These are phyloP conservation scores for human (Homo sapiens) DNA, from an alignment of 2,113 vertebrate genomes.

Conservation along the genomic window GRCh38 chr11:86006501-86007000, in stretches of 20 bases:
- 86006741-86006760: not conserved
- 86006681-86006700: not conserved
- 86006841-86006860: not conserved
- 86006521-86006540: no score
- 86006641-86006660: no score
- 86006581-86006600: no score
- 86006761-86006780: constrained; percentile 3
- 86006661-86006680: not conserved
- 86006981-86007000: not conserved
- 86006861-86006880: not conserved
- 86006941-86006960: not conserved
- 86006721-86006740: not conserved
- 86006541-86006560: no score
- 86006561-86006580: no score
- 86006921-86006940: not conserved
- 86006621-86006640: no score
- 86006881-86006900: not conserved
- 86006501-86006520: no score
- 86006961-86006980: not conserved
- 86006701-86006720: not conserved
- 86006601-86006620: no score
- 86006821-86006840: not conserved
- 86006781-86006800: not conserved
- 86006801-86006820: not conserved
- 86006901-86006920: not conserved